Conservation (phyloP, 2,888 invertebrate genomes). For the Glyphotaelius pellucidus region DNA sequence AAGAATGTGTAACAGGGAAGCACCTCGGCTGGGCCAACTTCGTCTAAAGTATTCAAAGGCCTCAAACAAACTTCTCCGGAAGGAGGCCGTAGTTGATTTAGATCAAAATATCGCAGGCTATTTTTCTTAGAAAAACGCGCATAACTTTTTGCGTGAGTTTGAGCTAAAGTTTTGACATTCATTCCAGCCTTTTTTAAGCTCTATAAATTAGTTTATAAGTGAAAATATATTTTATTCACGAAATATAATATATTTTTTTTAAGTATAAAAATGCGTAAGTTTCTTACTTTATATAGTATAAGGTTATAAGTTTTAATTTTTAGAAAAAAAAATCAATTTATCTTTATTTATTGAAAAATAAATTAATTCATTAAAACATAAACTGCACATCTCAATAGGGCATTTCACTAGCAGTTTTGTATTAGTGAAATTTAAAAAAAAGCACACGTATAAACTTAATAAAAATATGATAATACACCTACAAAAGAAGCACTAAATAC, state of each 20-base stretch:
- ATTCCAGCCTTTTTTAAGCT: not conserved
- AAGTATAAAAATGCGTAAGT: too few species aligned
- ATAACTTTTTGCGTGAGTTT: not conserved
- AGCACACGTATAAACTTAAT: too few species aligned
- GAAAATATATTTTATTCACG: not conserved
- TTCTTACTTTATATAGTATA: too few species aligned
- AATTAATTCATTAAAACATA: too few species aligned
- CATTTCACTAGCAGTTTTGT: too few species aligned
- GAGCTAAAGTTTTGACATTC: conserved; percentile 4
- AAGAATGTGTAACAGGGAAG: conserved; percentile 11
- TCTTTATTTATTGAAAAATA: too few species aligned
- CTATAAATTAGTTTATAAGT: not conserved
- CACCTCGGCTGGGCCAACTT: conserved; percentile 3
- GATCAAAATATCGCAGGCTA: not conserved
- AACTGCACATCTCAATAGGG: too few species aligned
- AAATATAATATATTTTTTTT: not conserved
- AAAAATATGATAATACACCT: too few species aligned
- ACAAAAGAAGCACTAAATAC: too few species aligned
- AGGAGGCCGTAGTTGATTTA: conserved; percentile 15
- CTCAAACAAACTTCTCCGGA: conserved; percentile 4
- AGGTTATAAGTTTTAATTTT: too few species aligned
- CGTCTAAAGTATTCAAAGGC: conserved; percentile 21
- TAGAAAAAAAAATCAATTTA: too few species aligned
- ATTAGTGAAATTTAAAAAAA: too few species aligned
- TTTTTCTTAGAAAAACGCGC: conserved; percentile 11